Evolutionary conservation across 1,140 invertebrate species (phyloP).

Genomic region (Drosophila triauraria): DNA sequence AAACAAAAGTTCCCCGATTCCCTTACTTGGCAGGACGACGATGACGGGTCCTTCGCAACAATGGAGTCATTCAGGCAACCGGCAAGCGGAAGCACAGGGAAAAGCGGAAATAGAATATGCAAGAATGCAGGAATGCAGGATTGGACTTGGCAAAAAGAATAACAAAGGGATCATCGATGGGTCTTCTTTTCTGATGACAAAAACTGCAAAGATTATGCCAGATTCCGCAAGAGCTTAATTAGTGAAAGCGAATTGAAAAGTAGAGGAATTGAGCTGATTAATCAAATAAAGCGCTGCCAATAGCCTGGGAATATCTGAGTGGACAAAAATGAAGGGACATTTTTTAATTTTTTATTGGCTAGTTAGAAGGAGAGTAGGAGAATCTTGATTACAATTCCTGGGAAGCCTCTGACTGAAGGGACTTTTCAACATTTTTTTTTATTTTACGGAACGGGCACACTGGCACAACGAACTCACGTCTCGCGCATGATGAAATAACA

Average conservation of each 20-base stretch:
- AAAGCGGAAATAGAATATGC: slow-evolving; percentile 11
- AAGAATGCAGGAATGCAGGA: slow-evolving; percentile 4
- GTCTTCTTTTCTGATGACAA: too few relatives aligned
- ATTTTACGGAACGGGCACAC: too few relatives aligned
- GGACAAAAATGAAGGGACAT: too few relatives aligned
- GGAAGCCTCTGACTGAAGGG: too few relatives aligned
- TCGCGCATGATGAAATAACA: too few relatives aligned
- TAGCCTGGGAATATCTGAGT: too few relatives aligned
- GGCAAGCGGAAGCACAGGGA: not conserved
- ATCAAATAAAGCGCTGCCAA: not conserved
- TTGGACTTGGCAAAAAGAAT: not conserved
- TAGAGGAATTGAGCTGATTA: not conserved
- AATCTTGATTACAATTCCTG: too few relatives aligned
- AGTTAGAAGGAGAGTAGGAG: too few relatives aligned
- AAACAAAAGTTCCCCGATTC: slow-evolving; percentile 44
- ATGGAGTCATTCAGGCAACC: not conserved
- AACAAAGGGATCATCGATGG: not conserved
- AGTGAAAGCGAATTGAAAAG: not conserved
- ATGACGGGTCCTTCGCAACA: slow-evolving; percentile 15
- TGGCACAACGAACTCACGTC: too few relatives aligned
- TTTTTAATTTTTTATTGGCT: too few relatives aligned
- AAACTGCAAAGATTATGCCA: not conserved
- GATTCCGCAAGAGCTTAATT: not conserved
- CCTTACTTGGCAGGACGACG: slow-evolving; percentile 2
- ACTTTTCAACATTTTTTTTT: too few relatives aligned